Base-by-base conservation (phyloP, 2,888 invertebrate genomes). In the Ornithoptera priamus region DNA sequence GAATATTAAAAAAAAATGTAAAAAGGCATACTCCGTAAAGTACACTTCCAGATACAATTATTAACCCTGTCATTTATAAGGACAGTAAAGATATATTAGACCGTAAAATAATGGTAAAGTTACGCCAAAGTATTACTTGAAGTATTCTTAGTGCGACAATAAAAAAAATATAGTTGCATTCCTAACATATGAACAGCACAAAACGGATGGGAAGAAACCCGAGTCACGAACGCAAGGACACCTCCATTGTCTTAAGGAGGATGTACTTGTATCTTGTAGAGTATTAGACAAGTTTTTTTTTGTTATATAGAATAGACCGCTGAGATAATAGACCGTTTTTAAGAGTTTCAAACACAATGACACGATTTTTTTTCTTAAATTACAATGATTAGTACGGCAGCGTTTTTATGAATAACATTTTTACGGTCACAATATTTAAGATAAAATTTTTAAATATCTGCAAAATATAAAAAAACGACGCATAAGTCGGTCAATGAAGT, bases 191-290 rank as follows among this genome's bases (percentile, higher is more conserved):
- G 53, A 69, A 39, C 57, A 42, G 67, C 67, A 61, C 53, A 64
- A 62, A 62, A 70, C 69, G 72, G 75, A 71, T 73, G 69, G 67
- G 72, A 71, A 74, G 78, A 78, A 77, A 79, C 76, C 62, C 72
- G 77, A 82, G 76, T 76, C 75, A 73, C 70, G 74, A 71, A 69
- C 72, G 73, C 81, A 79, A 81, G 81, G 83, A 77, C 80, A 78
- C 76, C 76, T 77, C 78, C 73, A 80, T 83, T 82, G 81, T 80
- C 73, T 76, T 68, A 63, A 72, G 75, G 77, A 82, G 81, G 82
- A 83, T 81, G 79, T 75, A 69, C 72, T 58, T 22, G 22, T 58
- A 22, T 58, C 73, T 74, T 76, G 78, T 81, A 80, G 75, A 76
- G 71, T 73, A 67, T 75, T 73, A 76, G 72, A 70, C 73, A 68